A percentile compares a stretch with the other conserved stretches of the same genome.
These are phyloP conservation scores for Stenopsyche tienmushanensis DNA, from an alignment of 1,140 invertebrate genomes.

Conservation along the genomic window DNA sequence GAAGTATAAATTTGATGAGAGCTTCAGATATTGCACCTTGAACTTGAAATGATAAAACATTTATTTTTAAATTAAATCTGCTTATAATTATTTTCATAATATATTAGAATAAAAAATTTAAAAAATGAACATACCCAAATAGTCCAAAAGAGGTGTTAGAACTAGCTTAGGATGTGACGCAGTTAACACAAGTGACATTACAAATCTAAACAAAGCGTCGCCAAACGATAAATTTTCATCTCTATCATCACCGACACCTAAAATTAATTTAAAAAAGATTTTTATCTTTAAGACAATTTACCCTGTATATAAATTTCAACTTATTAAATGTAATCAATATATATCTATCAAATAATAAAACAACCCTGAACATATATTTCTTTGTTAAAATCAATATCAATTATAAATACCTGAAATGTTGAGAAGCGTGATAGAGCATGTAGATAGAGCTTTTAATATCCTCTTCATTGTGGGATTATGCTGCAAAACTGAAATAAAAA, in stretches of 20 bases:
- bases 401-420: no score
- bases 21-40: conserved; percentile 48
- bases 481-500: conserved; percentile 63
- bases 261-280: no score
- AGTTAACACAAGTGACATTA: conserved; percentile 70
- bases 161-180: conserved; percentile 71
- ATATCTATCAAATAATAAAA: no score
- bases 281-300: no score
- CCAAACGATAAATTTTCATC: conserved; percentile 71
- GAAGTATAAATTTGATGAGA: conserved; percentile 50
- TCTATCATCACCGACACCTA: no score
- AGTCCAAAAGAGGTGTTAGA: conserved; percentile 72
- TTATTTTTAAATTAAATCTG: background rate
- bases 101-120: background rate
- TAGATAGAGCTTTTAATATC: conserved; percentile 72
- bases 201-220: conserved; percentile 81
- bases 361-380: no score
- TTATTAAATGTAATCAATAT: no score
- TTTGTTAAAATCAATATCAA: no score
- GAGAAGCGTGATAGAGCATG: no score
- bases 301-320: no score
- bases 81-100: no score
- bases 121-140: conserved; percentile 62
- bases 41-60: conserved; percentile 17
- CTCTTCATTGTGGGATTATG: conserved; percentile 79